Evolutionary conservation across 2,888 invertebrate species (phyloP), one percentile per base, ranked within the genome.

Genomic region (Drosophila flavopinicola): DNA sequence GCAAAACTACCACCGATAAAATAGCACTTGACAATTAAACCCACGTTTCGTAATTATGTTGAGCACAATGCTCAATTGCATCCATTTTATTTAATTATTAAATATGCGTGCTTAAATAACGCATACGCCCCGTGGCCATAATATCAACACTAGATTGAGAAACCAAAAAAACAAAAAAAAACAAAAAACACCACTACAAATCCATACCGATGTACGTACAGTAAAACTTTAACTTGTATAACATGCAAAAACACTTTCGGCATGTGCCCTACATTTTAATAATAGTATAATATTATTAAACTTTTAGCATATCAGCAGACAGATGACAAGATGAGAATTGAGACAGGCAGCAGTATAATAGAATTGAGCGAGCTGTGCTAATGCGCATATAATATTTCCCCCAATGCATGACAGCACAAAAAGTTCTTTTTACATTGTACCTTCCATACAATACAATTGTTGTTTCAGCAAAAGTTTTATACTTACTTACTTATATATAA

Each of bases 1-100:
- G 74, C 82, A 82, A 63, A 65, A 38, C 80, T 54, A 86, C 80
- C 86, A 80, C 80, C 80, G 80, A 86, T 63, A 64, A 73, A 75
- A 63, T 51, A 72, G 53, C 84, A 76, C 66, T 67, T 65, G 76
- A 78, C 66, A 74, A 70, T 84, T 71, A 33, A 61, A 53, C 17
- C 32, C 41, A 38, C 63, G 35, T 47, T 66, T 47, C 63, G 64
- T 58, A 42, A 68, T 57, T 44, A 76, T 65, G 47, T 6, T 52
- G 29, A 49, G 48, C 39, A 23, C 20, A 41, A 39, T 37, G 52
- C 54, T 56, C 33, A 49, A 75, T 60, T 51, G 39, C 24, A 23
- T 58, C 66, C 60, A 13, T 13, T 64, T 23, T 13, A 64, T 68
- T 66, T 20, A 44, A 56, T 64, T 53, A 47, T 57, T 30, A 6